phyloP scores from a whole-genome alignment of 2,797 vertebrate genomes.

The Lemur catta region DNA sequence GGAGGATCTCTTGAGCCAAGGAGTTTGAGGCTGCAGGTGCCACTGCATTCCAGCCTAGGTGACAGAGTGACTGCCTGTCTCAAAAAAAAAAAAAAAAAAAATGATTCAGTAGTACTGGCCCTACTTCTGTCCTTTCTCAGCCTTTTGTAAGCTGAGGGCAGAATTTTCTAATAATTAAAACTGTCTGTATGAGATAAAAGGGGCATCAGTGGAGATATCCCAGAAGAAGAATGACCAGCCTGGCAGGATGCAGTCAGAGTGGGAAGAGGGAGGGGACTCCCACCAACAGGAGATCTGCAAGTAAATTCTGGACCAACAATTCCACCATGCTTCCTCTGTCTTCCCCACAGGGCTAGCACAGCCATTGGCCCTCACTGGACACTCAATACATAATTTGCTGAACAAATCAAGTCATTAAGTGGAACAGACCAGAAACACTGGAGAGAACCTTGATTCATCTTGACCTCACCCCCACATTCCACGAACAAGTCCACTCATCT shows the following conservation, averaged over 20 bases:
- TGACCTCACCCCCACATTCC: neutral
- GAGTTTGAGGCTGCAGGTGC: too few species aligned
- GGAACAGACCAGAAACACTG: neutral
- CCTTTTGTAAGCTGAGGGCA: neutral
- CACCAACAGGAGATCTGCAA: neutral
- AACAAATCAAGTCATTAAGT: neutral
- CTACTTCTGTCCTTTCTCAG: neutral
- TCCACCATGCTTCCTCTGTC: neutral
- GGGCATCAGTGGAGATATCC: neutral
- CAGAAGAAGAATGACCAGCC: neutral
- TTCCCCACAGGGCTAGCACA: neutral
- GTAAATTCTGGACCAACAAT: neutral
- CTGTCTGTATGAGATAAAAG: neutral
- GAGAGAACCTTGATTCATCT: neutral
- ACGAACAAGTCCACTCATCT: neutral
- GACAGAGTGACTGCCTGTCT: too few species aligned
- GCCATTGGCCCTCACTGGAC: neutral
- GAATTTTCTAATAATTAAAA: neutral
- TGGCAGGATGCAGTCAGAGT: neutral
- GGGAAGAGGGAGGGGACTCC: neutral
- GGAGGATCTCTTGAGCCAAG: too few species aligned
- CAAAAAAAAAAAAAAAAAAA: too few species aligned
- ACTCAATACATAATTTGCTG: neutral
- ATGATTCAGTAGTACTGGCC: too few species aligned
- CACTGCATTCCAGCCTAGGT: too few species aligned